phyloP scores from a whole-genome alignment of 2,888 invertebrate species.

The Volucella bombylans region DNA sequence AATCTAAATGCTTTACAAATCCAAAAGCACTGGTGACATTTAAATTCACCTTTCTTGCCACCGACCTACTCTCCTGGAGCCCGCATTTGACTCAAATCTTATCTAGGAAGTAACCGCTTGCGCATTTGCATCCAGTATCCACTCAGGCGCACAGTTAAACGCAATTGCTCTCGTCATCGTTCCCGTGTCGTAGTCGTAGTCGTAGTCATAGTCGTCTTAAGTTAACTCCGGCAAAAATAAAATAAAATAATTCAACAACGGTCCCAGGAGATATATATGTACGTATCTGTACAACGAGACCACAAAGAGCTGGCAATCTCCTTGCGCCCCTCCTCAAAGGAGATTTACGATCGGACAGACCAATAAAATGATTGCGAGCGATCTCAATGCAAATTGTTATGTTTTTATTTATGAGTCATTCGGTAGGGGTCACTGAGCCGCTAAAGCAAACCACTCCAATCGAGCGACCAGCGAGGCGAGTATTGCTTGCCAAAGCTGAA shows the following conservation, averaged over 20 bases:
- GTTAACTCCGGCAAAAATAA: not conserved
- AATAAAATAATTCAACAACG: conserved; percentile 5
- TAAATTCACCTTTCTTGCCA: conserved; percentile 55
- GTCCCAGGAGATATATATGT: conserved; percentile 22
- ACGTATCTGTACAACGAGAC: not conserved
- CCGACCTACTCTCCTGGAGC: conserved; percentile 32
- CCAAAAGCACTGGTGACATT: conserved; percentile 65
- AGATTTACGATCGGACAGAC: conserved; percentile 81
- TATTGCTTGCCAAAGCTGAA: conserved; percentile 37
- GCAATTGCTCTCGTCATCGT: conserved; percentile 33
- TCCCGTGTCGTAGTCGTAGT: not conserved
- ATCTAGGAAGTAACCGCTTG: conserved; percentile 61
- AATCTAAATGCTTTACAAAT: conserved; percentile 66
- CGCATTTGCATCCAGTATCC: conserved; percentile 64
- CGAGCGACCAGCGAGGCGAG: conserved; percentile 14
- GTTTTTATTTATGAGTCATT: conserved; percentile 76
- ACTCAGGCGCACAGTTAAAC: conserved; percentile 60
- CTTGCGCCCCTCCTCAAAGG: conserved; percentile 34
- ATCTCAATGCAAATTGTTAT: conserved; percentile 82
- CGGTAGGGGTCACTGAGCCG: conserved; percentile 68
- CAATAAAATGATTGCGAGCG: conserved; percentile 82
- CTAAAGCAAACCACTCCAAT: conserved; percentile 1
- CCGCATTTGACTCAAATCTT: conserved; percentile 49
- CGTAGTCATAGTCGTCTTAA: conserved; percentile 2
- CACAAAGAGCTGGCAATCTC: conserved; percentile 4